phyloP scores from a whole-genome alignment of 2,797 vertebrate species.

The Emys orbicularis region DNA sequence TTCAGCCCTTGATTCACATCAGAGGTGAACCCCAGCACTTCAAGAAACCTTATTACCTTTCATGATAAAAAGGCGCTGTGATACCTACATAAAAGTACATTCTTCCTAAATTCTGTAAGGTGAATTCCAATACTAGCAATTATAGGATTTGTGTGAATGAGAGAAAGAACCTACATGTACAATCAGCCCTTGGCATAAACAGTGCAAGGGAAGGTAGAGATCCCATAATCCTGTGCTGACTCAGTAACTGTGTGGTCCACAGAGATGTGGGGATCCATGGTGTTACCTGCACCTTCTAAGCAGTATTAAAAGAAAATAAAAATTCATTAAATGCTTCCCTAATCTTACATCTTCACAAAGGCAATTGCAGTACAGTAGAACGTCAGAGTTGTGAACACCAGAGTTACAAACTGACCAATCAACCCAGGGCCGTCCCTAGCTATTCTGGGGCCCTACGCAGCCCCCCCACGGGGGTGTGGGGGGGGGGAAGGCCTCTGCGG shows the following conservation, averaged over 20 bases:
- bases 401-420: too few relatives aligned
- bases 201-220: rapidly evolving
- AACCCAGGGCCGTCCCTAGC: too few relatives aligned
- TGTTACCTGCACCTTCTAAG: rapidly evolving
- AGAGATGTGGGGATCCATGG: rapidly evolving
- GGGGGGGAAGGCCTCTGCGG: too few relatives aligned
- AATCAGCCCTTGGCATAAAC: rapidly evolving
- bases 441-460: too few relatives aligned
- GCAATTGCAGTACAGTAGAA: rapidly evolving
- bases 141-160: neutral
- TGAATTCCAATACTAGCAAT: neutral
- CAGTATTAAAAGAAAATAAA: rapidly evolving
- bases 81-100: neutral
- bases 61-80: neutral
- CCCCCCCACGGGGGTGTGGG: too few relatives aligned
- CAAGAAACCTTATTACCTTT: neutral
- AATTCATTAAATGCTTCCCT: rapidly evolving
- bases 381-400: too few relatives aligned
- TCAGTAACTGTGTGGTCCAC: rapidly evolving
- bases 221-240: neutral
- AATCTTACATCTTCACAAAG: rapidly evolving
- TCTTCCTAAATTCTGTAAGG: neutral
- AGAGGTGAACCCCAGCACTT: neutral
- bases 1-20: neutral
- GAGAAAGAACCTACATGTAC: rapidly evolving